Percentiles rank a stretch among this genome's conserved stretches.
phyloP scores from a whole-genome alignment of 2,888 invertebrate species.

The Biston stratarius region DNA sequence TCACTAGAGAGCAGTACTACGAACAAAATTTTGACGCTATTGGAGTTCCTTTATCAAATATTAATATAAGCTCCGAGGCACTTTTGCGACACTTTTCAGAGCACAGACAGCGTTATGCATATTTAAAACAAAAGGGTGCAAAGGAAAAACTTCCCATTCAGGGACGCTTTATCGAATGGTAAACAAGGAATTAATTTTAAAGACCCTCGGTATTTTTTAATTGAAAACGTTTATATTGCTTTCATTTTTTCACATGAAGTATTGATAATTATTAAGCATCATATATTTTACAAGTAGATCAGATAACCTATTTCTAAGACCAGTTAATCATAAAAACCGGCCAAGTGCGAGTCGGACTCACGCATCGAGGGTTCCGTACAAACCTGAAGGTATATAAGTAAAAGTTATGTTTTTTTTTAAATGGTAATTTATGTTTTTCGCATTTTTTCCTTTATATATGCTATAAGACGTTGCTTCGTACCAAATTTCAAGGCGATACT shows the following conservation, averaged over 20 bases:
- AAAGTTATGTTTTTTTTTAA: too few species aligned
- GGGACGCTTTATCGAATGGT: constrained; percentile 28
- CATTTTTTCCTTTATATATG: too few species aligned
- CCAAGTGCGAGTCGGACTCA: too few species aligned
- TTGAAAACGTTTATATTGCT: constrained; percentile 26
- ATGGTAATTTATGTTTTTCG: too few species aligned
- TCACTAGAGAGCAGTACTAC: constrained; percentile 40
- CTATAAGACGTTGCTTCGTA: too few species aligned
- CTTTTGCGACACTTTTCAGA: constrained; percentile 72
- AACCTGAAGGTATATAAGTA: too few species aligned
- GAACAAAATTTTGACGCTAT: constrained; percentile 67
- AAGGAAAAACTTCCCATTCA: constrained; percentile 34
- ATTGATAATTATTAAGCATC: background rate
- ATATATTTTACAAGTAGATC: too few species aligned
- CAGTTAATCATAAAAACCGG: too few species aligned
- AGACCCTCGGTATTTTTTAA: constrained; percentile 21
- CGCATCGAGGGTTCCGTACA: too few species aligned
- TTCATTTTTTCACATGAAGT: constrained; percentile 6
- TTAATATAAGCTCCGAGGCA: constrained; percentile 74
- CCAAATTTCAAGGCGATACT: too few species aligned
- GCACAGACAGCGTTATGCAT: constrained; percentile 73
- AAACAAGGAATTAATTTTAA: constrained; percentile 30
- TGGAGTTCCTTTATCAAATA: constrained; percentile 76
- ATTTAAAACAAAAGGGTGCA: constrained; percentile 72
- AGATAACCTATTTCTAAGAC: too few species aligned